phyloP scores from a whole-genome alignment of 2,113 vertebrate species.

The Forbesichthys papilliferus region DNA sequence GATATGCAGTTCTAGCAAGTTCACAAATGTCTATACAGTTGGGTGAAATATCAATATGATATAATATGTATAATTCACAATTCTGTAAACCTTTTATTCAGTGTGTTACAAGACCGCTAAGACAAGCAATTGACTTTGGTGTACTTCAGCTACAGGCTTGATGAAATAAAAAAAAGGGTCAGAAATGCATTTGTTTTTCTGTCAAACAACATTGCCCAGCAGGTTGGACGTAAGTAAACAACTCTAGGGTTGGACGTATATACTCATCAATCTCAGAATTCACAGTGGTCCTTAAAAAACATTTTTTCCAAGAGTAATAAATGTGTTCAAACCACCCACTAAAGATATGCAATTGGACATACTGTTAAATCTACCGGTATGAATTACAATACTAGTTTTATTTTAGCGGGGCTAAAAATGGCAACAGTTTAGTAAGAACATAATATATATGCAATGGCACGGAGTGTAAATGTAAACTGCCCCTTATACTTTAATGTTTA shows the following conservation, averaged over 20 bases:
- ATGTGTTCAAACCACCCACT: conserved; percentile 39
- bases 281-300: conserved; percentile 62
- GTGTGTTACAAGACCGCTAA: conserved; percentile 62
- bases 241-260: conserved; percentile 20
- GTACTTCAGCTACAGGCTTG: conserved; percentile 61
- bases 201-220: conserved; percentile 44
- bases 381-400: conserved; percentile 45
- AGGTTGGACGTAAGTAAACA: conserved; percentile 33
- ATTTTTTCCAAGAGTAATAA: conserved; percentile 38
- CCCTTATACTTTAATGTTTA: conserved; percentile 5
- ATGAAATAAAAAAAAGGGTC: conserved; percentile 42
- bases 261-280: conserved; percentile 45
- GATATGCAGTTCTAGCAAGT: conserved; percentile 52
- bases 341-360: conserved; percentile 43
- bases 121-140: conserved; percentile 78
- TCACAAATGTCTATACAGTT: conserved; percentile 69
- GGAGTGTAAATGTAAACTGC: conserved; percentile 50
- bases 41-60: conserved; percentile 84
- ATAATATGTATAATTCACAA: conserved; percentile 75
- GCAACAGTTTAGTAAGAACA: conserved; percentile 36
- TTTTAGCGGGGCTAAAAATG: conserved; percentile 48
- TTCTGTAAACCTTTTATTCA: conserved; percentile 69
- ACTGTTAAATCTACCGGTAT: conserved; percentile 28
- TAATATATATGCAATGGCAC: conserved; percentile 64
- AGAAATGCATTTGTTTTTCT: conserved; percentile 19